Conservation (phyloP, 2,113 vertebrate species). For the Mus musculus region DNA sequence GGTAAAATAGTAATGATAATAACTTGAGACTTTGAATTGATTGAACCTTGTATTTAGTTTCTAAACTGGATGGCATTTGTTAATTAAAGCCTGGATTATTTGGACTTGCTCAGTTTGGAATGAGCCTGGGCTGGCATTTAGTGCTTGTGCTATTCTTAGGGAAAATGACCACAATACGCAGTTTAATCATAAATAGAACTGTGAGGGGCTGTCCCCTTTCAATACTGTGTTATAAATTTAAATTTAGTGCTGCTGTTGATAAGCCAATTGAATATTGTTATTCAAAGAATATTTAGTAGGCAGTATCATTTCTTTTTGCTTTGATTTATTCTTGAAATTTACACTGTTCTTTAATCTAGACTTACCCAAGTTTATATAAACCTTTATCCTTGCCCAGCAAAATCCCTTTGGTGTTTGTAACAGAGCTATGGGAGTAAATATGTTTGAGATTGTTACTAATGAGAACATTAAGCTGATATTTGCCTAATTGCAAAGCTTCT, state of each 20-base stretch:
- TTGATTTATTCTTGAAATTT: slow-evolving; percentile 58
- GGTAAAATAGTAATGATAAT: slow-evolving; percentile 1
- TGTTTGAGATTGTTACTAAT: slow-evolving; percentile 4
- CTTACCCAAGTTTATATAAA: neutral
- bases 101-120: slow-evolving; percentile 69
- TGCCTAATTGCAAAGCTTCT: neutral
- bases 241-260: neutral
- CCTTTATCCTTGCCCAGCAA: neutral
- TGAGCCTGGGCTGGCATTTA: slow-evolving; percentile 77
- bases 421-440: neutral
- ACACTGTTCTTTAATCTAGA: slow-evolving; percentile 4
- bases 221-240: slow-evolving; percentile 48
- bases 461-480: neutral
- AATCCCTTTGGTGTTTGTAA: slow-evolving; percentile 5
- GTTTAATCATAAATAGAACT: slow-evolving; percentile 76
- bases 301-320: slow-evolving; percentile 34
- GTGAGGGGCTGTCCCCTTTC: slow-evolving; percentile 53
- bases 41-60: slow-evolving; percentile 47
- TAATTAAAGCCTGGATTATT: slow-evolving; percentile 71
- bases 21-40: slow-evolving; percentile 69
- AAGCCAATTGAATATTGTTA: slow-evolving; percentile 27
- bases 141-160: slow-evolving; percentile 73
- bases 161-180: slow-evolving; percentile 64
- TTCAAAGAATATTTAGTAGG: slow-evolving; percentile 31
- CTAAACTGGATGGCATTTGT: slow-evolving; percentile 80